A percentile compares a stretch with the other conserved stretches of the same genome.
These are phyloP conservation scores for Tolmerus cingulatus DNA, from an alignment of 2,888 invertebrate genomes.

Conservation along the genomic window DNA sequence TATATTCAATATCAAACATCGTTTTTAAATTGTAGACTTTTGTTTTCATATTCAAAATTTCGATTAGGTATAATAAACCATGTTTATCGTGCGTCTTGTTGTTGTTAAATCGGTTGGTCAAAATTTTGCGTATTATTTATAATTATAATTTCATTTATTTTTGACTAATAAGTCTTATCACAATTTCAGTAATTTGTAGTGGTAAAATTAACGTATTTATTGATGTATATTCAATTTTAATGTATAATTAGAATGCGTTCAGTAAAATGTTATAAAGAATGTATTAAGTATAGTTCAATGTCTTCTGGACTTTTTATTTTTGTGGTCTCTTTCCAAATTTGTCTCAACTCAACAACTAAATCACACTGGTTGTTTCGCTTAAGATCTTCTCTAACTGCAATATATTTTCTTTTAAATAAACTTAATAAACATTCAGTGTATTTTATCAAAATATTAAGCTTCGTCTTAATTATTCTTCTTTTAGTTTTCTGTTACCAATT, in stretches of 20 bases:
- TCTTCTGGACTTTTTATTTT: neutral
- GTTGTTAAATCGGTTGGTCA: neutral
- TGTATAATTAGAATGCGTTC: neutral
- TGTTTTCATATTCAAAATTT: neutral
- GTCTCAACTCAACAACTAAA: neutral
- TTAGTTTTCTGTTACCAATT: too few species aligned
- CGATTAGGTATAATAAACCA: neutral
- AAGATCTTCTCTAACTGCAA: too few species aligned
- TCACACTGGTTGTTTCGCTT: too few species aligned
- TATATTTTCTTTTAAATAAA: too few species aligned
- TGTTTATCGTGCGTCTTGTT: neutral
- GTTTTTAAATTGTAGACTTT: neutral
- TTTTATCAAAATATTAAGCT: too few species aligned
- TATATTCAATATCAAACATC: constrained; percentile 3
- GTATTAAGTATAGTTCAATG: neutral
- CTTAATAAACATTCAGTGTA: too few species aligned
- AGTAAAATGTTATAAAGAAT: neutral
- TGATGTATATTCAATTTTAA: neutral
- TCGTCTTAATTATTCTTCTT: too few species aligned
- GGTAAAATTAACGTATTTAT: neutral
- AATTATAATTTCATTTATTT: neutral
- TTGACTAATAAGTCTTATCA: neutral
- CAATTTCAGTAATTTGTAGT: neutral
- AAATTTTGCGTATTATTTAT: neutral
- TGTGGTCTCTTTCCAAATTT: neutral